Evolutionary conservation across 2,113 vertebrate genomes (phyloP), one percentile per base, ranked within the genome.

Genomic region (Melanostigma gelatinosum): DNA sequence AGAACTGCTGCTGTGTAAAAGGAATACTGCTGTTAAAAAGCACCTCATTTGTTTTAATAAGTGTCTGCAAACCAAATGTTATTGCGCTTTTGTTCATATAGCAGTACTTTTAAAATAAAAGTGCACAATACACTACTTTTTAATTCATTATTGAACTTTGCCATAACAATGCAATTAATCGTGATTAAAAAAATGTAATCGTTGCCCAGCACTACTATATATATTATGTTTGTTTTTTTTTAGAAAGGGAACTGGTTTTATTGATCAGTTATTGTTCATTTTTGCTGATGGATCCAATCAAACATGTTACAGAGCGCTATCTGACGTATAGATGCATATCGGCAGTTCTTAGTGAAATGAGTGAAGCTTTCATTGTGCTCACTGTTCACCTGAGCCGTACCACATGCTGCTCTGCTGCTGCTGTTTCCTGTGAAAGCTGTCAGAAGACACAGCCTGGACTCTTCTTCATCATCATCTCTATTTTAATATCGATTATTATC

Each of bases 281-380:
- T 82, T 85, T 75, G 64, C 67, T 63, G 71, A 69, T 54, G 77
- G 83, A 87, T 87, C 91, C 87, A 88, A 89, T 82, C 87, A 91
- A 93, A 76, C 70, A 78, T 72, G 16, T 82, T 63, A n/a, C 40
- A 79, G 78, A 83, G 80, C n/a, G 60, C 71, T 77, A 71, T 87
- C 60, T 78, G 32, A 66, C 55, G 16, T 38, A 22, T 60, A 75
- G 44, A 76, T 77, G 57, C 22, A 46, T 60, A 65, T 68, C 0
- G 6, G 84, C 85, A 78, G 82, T 46, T 82, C 72, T 64, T 55
- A 78, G 64, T 91, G 77, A 74, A 83, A 85, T 15, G 46, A 69
- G 76, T 54, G 80, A 60, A 34, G 77, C 79, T 91, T 89, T 76
- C 52, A 61, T 85, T 68, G 62, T 83, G 44, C 74, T 78, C 6